Base-by-base conservation (phyloP, 2,797 vertebrate genomes). In the Myotis planiceps region DNA sequence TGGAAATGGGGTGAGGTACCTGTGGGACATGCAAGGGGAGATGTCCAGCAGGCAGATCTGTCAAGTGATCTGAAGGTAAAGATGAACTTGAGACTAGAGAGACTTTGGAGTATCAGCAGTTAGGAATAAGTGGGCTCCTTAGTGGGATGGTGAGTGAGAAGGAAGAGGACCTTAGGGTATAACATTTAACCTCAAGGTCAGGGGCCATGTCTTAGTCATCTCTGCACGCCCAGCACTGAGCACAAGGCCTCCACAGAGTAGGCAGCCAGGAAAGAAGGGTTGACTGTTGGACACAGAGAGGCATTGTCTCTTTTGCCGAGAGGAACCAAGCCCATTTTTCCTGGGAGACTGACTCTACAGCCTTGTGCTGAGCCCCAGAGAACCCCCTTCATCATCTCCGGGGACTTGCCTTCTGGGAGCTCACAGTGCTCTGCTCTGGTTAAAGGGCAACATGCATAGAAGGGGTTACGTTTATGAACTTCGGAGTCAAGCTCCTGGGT, bases 321-420 rank as follows among this genome's bases (percentile, higher is more conserved):
- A 96, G 47, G 82, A 78, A 39, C n/a, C 80, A 39, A 47, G 42
- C 72, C 34, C 9, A 21, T 42, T 95, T 90, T 88, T 69, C 88
- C 47, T 53, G 32, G 74, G 23, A 87, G 84, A 65, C 68, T 45
- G 12, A 32, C 27, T 47, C 12, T 72, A 9, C 8, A 21, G 91
- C 85, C 19, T 95, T 10, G 19, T 32, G 25, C 68, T 76, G n/a
- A 85, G 47, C 39, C 60, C 68, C 72, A 32, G 23, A 80, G 42
- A 92, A 51, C 19, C 25, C 7, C n/a, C 29, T 55, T 6, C 25
- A 1, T 8, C 6, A 32, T 69, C 79, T 76, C 55, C 69, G 69
- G 42, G 75, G 49, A 81, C 47, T 81, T 19, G 5, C n/a, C 10
- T 84, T 85, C 72, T 60, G 27, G 18, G 13, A 51, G 19, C 51